Conservation (phyloP, 2,797 vertebrate genomes). For the Sciaenops ocellatus region DNA sequence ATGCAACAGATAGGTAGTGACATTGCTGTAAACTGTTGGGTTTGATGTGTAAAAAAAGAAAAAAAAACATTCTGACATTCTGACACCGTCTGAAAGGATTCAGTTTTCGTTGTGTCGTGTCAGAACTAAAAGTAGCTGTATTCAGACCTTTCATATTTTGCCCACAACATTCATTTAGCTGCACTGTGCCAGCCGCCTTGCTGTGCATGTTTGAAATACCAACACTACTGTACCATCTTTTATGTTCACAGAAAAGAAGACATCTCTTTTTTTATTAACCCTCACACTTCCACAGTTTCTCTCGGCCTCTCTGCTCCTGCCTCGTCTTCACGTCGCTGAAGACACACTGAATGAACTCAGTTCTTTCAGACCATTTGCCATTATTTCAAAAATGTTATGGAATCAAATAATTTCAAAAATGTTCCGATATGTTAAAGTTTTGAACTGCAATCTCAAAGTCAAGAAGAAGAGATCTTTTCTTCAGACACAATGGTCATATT, state of each 20-base stretch:
- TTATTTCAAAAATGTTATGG: neutral
- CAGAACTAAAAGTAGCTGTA: constrained; percentile 27
- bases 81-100: constrained; percentile 53
- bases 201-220: constrained; percentile 45
- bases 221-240: constrained; percentile 29
- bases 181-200: constrained; percentile 34
- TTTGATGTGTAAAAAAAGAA: constrained; percentile 34
- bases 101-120: constrained; percentile 26
- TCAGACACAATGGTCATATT: too few relatives aligned
- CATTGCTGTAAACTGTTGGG: neutral
- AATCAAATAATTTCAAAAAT: too few relatives aligned
- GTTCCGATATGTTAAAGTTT: too few relatives aligned
- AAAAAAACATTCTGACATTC: constrained; percentile 36
- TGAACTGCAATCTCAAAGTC: too few relatives aligned
- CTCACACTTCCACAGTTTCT: constrained; percentile 4
- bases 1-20: neutral
- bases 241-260: constrained; percentile 33
- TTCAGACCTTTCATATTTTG: constrained; percentile 41
- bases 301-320: neutral
- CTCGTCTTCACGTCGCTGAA: neutral
- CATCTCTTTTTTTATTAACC: constrained; percentile 27
- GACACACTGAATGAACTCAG: constrained; percentile 7
- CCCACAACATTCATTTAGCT: constrained; percentile 49
- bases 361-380: neutral
- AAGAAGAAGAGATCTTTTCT: too few relatives aligned